Evolutionary conservation across 2,888 invertebrate genomes (phyloP).

Genomic region (Cheilosia grossa): DNA sequence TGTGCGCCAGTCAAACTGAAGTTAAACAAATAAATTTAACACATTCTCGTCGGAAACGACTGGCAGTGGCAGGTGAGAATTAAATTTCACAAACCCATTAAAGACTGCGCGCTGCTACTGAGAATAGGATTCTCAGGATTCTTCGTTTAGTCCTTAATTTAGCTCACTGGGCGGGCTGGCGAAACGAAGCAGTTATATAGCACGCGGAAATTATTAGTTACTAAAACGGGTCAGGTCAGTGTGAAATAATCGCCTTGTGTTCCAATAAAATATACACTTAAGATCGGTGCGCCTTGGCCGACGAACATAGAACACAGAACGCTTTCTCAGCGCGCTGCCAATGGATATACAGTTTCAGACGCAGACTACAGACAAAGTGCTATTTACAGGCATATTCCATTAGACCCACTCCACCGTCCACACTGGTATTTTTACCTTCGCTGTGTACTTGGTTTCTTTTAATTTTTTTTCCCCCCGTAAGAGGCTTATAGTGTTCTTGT

Average conservation of each 20-base stretch:
- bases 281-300: constrained; percentile 7
- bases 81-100: constrained; percentile 31
- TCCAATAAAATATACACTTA: constrained; percentile 62
- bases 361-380: constrained; percentile 61
- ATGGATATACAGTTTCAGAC: constrained; percentile 18
- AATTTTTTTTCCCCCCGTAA: constrained; percentile 15
- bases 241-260: constrained; percentile 62
- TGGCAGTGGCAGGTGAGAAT: constrained; percentile 33
- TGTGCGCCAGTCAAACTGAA: constrained; percentile 37
- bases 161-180: not conserved
- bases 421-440: constrained; percentile 30
- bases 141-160: constrained; percentile 30
- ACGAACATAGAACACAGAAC: not conserved
- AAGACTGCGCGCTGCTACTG: not conserved
- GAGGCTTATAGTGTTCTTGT: constrained; percentile 57
- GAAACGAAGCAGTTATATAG: constrained; percentile 32
- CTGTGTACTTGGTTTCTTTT: constrained; percentile 4
- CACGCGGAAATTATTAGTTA: constrained; percentile 46
- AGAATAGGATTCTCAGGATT: not conserved
- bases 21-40: constrained; percentile 40
- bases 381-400: constrained; percentile 59
- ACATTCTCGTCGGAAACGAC: constrained; percentile 6
- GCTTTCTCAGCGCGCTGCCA: constrained; percentile 8
- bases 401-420: constrained; percentile 38
- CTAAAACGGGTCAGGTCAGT: constrained; percentile 55